These are phyloP conservation scores for Torymus aiolomorphi DNA, from an alignment of 2,888 invertebrate species.

Conservation along the genomic window DNA sequence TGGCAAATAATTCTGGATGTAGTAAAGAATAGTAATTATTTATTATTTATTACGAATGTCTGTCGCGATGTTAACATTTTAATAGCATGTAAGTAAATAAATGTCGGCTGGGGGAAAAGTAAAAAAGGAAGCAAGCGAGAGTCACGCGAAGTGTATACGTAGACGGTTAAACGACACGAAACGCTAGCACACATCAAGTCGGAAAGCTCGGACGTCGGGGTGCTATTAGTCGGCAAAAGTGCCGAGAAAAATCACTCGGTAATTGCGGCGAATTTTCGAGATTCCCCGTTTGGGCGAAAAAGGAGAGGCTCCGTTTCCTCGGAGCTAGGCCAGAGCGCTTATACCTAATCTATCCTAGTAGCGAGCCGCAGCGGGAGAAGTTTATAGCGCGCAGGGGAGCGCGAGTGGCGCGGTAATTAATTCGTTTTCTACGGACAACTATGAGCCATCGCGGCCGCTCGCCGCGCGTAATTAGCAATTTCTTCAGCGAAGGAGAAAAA, in stretches of 20 bases:
- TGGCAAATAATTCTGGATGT: too few species aligned
- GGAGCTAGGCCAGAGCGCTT: too few species aligned
- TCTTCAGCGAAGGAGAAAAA: slow-evolving; percentile 29
- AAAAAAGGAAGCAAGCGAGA: neutral
- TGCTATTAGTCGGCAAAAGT: neutral
- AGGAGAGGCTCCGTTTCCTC: too few species aligned
- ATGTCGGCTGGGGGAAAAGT: neutral
- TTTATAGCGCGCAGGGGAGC: too few species aligned
- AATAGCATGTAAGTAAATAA: slow-evolving; percentile 18
- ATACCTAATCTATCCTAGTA: too few species aligned
- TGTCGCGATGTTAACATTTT: slow-evolving; percentile 24
- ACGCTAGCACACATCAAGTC: too few species aligned
- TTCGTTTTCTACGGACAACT: slow-evolving; percentile 38
- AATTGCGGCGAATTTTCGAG: too few species aligned
- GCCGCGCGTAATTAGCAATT: slow-evolving; percentile 43
- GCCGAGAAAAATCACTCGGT: too few species aligned
- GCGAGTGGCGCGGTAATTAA: slow-evolving; percentile 25
- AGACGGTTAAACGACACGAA: too few species aligned
- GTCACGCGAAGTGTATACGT: too few species aligned
- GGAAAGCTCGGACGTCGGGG: neutral
- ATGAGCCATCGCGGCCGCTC: slow-evolving; percentile 10
- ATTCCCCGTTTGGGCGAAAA: too few species aligned
- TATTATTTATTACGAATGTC: neutral
- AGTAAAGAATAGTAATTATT: neutral
- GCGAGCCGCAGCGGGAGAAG: too few species aligned